These are phyloP conservation scores for Drosophila testacea DNA, from an alignment of 2,888 invertebrate genomes.

Conservation along the genomic window DNA sequence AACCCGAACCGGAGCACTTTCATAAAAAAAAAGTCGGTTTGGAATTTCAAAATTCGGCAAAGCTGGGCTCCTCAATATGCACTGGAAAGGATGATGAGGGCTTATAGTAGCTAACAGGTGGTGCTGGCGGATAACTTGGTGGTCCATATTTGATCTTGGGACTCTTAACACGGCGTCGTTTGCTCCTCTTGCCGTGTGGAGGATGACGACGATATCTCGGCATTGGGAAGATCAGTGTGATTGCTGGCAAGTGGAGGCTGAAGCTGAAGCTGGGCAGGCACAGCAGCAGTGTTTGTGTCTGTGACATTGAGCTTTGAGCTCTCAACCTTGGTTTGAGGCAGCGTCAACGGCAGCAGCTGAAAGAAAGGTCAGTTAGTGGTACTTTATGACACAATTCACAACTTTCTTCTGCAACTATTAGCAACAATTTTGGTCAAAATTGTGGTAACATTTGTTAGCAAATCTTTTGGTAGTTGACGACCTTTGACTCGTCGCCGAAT, in stretches of 20 bases:
- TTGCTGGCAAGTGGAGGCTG: neutral
- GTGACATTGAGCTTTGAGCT: conserved; percentile 31
- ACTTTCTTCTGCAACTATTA: conserved; percentile 40
- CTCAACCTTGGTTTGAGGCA: conserved; percentile 6
- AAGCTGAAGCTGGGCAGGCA: neutral
- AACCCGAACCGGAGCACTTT: too few species aligned
- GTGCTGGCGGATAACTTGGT: conserved; percentile 55
- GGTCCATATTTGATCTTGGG: conserved; percentile 78
- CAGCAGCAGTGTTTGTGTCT: neutral
- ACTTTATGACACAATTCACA: neutral
- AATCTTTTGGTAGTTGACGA: conserved; percentile 22
- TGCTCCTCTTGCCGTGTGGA: conserved; percentile 73
- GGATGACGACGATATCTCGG: conserved; percentile 82
- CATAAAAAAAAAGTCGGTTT: too few species aligned
- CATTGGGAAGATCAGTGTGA: conserved; percentile 51
- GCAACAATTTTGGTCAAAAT: conserved; percentile 16
- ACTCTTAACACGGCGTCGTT: conserved; percentile 71
- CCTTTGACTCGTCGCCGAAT: conserved; percentile 40
- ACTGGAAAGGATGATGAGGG: conserved; percentile 39
- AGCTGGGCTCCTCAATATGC: conserved; percentile 60
- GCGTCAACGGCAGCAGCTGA: conserved; percentile 42
- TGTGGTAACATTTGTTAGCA: conserved; percentile 16
- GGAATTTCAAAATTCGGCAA: conserved; percentile 1
- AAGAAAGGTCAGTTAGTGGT: neutral
- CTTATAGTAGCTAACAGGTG: conserved; percentile 65